phyloP scores from a whole-genome alignment of 1,140 invertebrate genomes.

The Drosophila sechellia region DNA sequence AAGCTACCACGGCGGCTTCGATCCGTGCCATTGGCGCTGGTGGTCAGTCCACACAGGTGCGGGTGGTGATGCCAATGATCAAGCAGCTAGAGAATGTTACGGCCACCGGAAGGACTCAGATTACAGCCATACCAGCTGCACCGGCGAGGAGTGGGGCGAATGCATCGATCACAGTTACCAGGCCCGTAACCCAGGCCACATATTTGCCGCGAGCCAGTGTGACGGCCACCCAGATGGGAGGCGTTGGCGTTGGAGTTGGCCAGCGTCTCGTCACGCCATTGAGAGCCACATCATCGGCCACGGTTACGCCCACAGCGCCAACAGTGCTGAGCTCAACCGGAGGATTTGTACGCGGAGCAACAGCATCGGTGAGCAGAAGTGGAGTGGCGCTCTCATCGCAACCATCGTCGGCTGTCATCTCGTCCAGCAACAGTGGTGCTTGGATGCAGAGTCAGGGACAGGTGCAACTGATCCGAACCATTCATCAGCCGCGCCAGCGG shows the following conservation, averaged over 20 bases:
- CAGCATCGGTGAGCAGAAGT: constrained; percentile 49
- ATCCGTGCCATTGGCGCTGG: constrained; percentile 74
- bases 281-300: constrained; percentile 66
- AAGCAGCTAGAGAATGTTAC: constrained; percentile 80
- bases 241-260: constrained; percentile 55
- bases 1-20: constrained; percentile 66
- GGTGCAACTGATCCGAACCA: constrained; percentile 80
- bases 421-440: constrained; percentile 74
- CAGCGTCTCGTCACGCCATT: constrained; percentile 75
- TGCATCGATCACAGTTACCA: constrained; percentile 82
- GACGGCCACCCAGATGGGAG: constrained; percentile 75
- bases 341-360: constrained; percentile 69
- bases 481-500: constrained; percentile 73
- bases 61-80: constrained; percentile 83
- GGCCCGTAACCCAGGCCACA: constrained; percentile 70
- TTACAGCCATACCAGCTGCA: constrained; percentile 80
- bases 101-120: constrained; percentile 75
- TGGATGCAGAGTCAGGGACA: constrained; percentile 81
- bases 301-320: constrained; percentile 52
- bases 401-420: constrained; percentile 77
- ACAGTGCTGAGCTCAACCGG: constrained; percentile 58
- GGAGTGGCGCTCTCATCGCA: constrained; percentile 57
- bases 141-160: constrained; percentile 73
- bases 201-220: constrained; percentile 78
- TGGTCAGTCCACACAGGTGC: constrained; percentile 79